phyloP scores from a whole-genome alignment of 1,140 invertebrate species.

The Myzus persicae region DNA sequence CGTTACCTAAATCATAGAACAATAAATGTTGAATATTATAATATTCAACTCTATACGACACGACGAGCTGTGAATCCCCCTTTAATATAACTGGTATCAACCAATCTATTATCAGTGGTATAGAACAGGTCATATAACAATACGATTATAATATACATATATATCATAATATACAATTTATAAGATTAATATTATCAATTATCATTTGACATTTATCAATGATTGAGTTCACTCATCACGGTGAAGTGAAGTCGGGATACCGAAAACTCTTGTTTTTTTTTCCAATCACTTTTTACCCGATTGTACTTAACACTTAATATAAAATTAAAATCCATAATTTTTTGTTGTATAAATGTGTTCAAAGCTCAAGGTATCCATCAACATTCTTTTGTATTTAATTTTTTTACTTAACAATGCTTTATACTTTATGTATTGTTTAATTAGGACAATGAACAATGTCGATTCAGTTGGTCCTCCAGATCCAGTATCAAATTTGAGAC shows the following conservation, averaged over 20 bases:
- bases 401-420: not conserved
- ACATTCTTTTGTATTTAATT: not conserved
- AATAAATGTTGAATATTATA: too few species aligned
- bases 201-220: not conserved
- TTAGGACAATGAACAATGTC: slow-evolving; percentile 49
- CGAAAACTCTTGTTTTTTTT: not conserved
- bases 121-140: too few species aligned
- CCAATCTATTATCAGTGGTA: too few species aligned
- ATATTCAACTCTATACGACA: too few species aligned
- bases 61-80: too few species aligned
- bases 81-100: too few species aligned
- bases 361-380: not conserved
- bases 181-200: not conserved
- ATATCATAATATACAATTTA: too few species aligned
- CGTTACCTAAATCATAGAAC: too few species aligned
- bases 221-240: too few species aligned
- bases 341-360: slow-evolving; percentile 33
- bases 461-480: slow-evolving; percentile 80
- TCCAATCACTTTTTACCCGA: not conserved
- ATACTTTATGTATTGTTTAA: not conserved
- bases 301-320: not conserved
- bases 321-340: not conserved
- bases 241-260: not conserved
- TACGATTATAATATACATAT: too few species aligned
- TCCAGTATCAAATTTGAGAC: slow-evolving; percentile 78